These are phyloP conservation scores for Crotalus viridis DNA, from an alignment of 2,113 vertebrate genomes.

Conservation along the genomic window DNA sequence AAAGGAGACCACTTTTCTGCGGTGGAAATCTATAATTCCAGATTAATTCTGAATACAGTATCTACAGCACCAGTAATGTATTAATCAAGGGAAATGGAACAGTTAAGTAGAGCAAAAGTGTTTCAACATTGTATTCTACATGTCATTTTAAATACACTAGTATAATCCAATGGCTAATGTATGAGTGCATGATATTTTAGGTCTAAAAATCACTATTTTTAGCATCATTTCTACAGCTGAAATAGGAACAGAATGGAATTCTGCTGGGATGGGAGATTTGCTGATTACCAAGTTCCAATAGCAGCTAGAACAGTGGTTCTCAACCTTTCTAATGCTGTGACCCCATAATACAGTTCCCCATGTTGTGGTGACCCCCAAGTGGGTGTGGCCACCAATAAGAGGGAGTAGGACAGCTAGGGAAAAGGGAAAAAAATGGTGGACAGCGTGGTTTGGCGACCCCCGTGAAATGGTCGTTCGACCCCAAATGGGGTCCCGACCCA, in stretches of 20 bases:
- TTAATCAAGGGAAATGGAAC: neutral
- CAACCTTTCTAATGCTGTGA: no score
- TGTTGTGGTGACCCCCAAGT: no score
- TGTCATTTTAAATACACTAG: neutral
- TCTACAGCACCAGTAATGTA: neutral
- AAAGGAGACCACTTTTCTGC: neutral
- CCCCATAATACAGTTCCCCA: no score
- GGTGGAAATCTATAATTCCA: neutral
- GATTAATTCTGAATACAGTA: neutral
- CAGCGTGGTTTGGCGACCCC: no score
- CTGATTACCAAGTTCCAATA: neutral
- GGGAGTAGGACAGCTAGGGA: no score
- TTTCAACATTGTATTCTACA: neutral
- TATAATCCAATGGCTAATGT: neutral
- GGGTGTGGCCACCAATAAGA: no score
- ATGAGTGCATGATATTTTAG: neutral
- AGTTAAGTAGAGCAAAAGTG: neutral
- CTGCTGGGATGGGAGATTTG: neutral
- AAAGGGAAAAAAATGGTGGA: no score
- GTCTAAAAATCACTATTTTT: neutral
- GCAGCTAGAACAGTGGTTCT: neutral
- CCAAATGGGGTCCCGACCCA: no score
- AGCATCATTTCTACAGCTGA: neutral
- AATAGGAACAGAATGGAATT: neutral
- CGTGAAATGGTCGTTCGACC: no score